phyloP scores from a whole-genome alignment of 1,140 invertebrate species.

The Brachionus paranguensis region DNA sequence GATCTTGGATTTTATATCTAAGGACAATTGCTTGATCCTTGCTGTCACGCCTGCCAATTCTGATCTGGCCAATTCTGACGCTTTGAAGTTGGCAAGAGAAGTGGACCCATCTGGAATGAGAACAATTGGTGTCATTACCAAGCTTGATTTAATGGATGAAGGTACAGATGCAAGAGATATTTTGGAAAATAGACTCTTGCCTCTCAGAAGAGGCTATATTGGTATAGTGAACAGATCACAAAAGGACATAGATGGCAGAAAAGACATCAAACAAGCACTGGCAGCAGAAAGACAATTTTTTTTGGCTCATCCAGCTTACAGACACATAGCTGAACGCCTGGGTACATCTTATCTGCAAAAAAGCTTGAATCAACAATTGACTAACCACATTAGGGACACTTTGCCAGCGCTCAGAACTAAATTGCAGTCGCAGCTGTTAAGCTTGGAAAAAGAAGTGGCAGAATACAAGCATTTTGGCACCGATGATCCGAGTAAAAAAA shows the following conservation, averaged over 20 bases:
- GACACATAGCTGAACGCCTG: conserved; percentile 88
- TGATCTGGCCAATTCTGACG: conserved; percentile 60
- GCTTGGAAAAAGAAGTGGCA: conserved; percentile 93
- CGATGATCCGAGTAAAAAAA: not conserved
- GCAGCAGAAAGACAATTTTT: conserved; percentile 97
- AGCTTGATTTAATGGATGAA: conserved; percentile 98
- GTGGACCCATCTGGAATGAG: conserved; percentile 63
- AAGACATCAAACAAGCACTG: conserved; percentile 90
- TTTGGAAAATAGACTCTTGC: conserved; percentile 91
- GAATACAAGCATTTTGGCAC: conserved; percentile 66
- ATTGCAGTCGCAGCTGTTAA: conserved; percentile 85
- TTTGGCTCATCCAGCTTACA: conserved; percentile 62
- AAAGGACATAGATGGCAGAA: conserved; percentile 91
- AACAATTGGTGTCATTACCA: conserved; percentile 98
- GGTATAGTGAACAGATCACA: conserved; percentile 98
- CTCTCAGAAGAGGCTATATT: conserved; percentile 82
- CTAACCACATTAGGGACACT: conserved; percentile 97
- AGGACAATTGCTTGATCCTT: conserved; percentile 58
- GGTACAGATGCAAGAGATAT: conserved; percentile 97
- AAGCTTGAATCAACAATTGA: conserved; percentile 94
- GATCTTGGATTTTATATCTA: conserved; percentile 57
- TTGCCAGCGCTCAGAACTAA: conserved; percentile 88
- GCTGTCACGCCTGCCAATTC: conserved; percentile 59
- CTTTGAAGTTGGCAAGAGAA: conserved; percentile 59
- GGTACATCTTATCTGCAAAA: conserved; percentile 95